phyloP scores from a whole-genome alignment of 2,797 vertebrate genomes.

The Centroberyx gerrardi region DNA sequence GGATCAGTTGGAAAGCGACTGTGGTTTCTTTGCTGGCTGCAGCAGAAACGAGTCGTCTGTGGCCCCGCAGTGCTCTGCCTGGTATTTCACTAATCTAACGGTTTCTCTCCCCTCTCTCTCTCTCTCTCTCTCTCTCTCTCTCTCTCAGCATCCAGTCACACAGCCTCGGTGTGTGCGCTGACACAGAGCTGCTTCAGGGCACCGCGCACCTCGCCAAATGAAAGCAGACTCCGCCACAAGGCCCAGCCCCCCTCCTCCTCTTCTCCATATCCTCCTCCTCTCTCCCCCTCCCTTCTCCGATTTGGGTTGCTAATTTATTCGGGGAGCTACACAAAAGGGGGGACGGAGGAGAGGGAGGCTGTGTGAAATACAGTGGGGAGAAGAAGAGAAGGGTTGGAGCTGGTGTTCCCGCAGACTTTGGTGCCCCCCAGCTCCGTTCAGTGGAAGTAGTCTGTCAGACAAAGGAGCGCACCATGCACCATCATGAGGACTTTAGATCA shows the following conservation, averaged over 20 bases:
- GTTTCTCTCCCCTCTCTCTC: conserved; percentile 32
- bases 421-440: conserved; percentile 86
- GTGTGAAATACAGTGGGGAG: conserved; percentile 48
- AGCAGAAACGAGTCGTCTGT: conserved; percentile 43
- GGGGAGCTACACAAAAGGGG: conserved; percentile 82
- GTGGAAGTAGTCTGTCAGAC: conserved; percentile 83
- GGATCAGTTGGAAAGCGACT: conserved; percentile 56
- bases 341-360: conserved; percentile 54
- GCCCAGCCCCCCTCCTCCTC: conserved; percentile 73
- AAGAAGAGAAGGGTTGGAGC: conserved; percentile 58
- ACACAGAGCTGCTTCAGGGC: conserved; percentile 66
- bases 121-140: conserved; percentile 42
- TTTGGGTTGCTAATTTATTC: conserved; percentile 86
- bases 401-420: conserved; percentile 79
- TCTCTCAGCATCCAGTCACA: conserved; percentile 82
- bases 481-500: conserved; percentile 29
- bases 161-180: conserved; percentile 40
- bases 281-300: conserved; percentile 55
- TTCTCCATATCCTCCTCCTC: conserved; percentile 31
- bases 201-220: conserved; percentile 79
- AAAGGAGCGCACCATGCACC: conserved; percentile 73
- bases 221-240: conserved; percentile 81
- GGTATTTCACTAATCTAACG: conserved; percentile 27
- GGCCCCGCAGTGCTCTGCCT: conserved; percentile 31
- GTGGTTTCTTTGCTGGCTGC: conserved; percentile 49